Base-by-base conservation (phyloP, 2,113 vertebrate genomes). In the Tachycineta bicolor region DNA sequence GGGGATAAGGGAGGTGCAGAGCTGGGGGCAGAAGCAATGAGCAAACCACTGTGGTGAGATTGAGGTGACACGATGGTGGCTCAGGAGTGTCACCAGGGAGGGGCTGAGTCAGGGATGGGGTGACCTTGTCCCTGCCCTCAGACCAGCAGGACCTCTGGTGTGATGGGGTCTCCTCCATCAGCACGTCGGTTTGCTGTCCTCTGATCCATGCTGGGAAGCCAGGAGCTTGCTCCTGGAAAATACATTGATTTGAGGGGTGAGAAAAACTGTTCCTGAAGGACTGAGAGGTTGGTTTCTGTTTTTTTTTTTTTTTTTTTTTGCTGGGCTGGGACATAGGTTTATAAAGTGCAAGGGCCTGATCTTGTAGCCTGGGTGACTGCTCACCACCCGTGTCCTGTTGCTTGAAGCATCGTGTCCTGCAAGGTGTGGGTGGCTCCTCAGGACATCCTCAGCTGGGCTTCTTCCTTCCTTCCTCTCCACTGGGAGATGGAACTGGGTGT, bases 241-340 rank as follows among this genome's bases (percentile, higher is more conserved):
- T 4, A 2, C 12, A 6, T 26, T 69, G 34, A 44, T 76, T 83
- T 69, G 8, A 33, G 26, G 41, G 34, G 5, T 53, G 12, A 52
- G 17, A 44, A 50, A 44, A 82, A 9, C 10, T 12, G 5, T 3
- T 64, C 33, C 11, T 73, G 46, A 33, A 79, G 29, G 29, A 49
- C 2, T 0, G 2, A 64, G 22, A 39, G 10, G 0, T 37, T 37
- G 37, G 37, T 37, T 37, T 37, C 37, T 37, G 37, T 4, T 26
- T 64, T 50, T 47, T 15, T 50, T 52, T 52, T 9, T 69, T n/a
- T n/a, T 33, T 19, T 12, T 60, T 37, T 26, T 37, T 55, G 4
- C 37, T 37, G 8, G 2, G 3, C 14, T 55, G 20, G 14, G 16
- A 21, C 1, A 0, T 24, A 47, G 11, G 9, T 63, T 64, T 63